phyloP scores from a whole-genome alignment of 2,113 vertebrate genomes.

The Pseudonaja textilis region DNA sequence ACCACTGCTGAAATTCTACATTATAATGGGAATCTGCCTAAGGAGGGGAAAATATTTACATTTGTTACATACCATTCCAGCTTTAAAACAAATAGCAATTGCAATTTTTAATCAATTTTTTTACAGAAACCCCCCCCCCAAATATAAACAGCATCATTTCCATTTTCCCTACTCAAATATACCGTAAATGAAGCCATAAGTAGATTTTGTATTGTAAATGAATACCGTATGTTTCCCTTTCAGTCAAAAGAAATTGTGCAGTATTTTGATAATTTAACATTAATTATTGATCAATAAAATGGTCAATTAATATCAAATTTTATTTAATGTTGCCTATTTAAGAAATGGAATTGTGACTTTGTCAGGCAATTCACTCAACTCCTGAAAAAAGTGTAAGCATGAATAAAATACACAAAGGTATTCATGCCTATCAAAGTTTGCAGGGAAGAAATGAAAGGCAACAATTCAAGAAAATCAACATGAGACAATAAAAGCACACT shows the following conservation, averaged over 20 bases:
- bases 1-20: constrained; percentile 83
- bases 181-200: background rate
- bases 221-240: background rate
- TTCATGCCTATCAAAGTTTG: background rate
- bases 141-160: background rate
- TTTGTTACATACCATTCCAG: background rate
- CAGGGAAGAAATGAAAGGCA: background rate
- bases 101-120: background rate
- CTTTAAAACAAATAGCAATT: background rate
- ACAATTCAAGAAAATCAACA: background rate
- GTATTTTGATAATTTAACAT: background rate
- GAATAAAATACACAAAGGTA: background rate
- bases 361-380: background rate
- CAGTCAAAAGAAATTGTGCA: background rate
- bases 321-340: background rate
- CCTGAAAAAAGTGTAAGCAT: background rate
- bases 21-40: constrained; percentile 80
- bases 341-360: background rate
- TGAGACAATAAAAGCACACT: background rate
- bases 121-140: background rate
- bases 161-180: background rate
- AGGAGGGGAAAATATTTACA: constrained; percentile 11
- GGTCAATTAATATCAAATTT: background rate
- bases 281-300: background rate
- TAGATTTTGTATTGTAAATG: background rate